Base-by-base conservation (phyloP, 1,140 invertebrate species). In the Triops longicaudatus region DNA sequence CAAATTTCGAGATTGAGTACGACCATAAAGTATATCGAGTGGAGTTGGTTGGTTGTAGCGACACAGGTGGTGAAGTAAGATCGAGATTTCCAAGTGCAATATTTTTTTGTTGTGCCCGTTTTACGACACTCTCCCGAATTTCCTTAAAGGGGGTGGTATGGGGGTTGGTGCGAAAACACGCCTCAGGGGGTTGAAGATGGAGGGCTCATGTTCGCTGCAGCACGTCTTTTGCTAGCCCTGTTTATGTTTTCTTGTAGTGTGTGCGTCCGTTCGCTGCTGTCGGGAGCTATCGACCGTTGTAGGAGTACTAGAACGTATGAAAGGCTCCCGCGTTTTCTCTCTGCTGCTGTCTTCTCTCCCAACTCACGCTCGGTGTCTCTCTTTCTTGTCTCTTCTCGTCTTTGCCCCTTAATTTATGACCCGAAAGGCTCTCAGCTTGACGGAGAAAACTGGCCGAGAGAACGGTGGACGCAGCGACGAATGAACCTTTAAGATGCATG, bases 1-100 rank as follows among this genome's bases (percentile, higher is more conserved):
- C 22, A n/a, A 63, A n/a, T 63, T 22, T 63, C 17, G 50, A 63
- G 50, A 63, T 63, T 63, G 7, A 17, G 22, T n/a, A 63, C 14
- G 50, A 14, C 22, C 17, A 63, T 63, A 22, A 22, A 22, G 50
- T 22, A 63, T 22, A 37, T 37, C 31, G 31, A 37, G 31, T 37
- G 31, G n/a, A 37, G 31, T 37, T 37, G 31, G 31, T 37, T 37
- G 31, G 50, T 63, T 63, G 50, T 63, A 63, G 14, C 14, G 17
- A 63, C 50, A 63, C 50, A 63, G 50, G 50, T 63, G 50, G 50
- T 63, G 50, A 63, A 63, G 22, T 63, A 63, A 37, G 14, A 63
- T 17, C 50, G 50, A 63, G 50, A 63, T 63, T 63, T 63, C 50
- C 17, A 63, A 63, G 50, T 63, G 22, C 22, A 22, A 63, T 63